Evolutionary conservation across 2,888 invertebrate species (phyloP).

Genomic region (Gymnosoma rotundatum): DNA sequence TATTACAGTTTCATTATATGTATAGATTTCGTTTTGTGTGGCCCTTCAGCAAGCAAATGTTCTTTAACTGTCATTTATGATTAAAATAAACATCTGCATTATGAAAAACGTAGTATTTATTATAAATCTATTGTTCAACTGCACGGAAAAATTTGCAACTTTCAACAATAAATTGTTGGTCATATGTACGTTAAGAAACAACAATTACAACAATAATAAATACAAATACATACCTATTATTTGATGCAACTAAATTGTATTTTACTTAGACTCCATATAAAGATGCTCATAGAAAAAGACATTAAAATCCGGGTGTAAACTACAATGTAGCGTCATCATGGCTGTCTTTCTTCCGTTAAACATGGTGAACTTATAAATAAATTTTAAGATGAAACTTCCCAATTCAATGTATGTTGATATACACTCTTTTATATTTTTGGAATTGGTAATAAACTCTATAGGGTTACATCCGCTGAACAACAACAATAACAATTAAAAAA

Average conservation of each 20-base stretch:
- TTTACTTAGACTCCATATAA: conserved; percentile 24
- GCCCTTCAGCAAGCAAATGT: conserved; percentile 50
- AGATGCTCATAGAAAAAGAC: conserved; percentile 30
- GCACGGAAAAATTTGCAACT: conserved; percentile 77
- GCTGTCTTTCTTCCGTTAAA: conserved; percentile 48
- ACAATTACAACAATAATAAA: conserved; percentile 51
- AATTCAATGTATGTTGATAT: conserved; percentile 33
- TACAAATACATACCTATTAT: conserved; percentile 35
- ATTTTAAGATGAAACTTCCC: conserved; percentile 57
- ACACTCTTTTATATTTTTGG: conserved; percentile 54
- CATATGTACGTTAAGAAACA: conserved; percentile 69
- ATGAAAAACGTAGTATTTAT: conserved; percentile 73
- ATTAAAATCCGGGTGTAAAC: conserved; percentile 64
- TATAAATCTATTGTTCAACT: conserved; percentile 80
- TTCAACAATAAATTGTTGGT: conserved; percentile 75
- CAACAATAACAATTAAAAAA: conserved; percentile 2
- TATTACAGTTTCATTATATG: too few relatives aligned
- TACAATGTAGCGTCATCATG: conserved; percentile 60
- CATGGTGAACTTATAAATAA: conserved; percentile 61
- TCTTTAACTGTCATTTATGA: conserved; percentile 72
- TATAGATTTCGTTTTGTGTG: too few relatives aligned
- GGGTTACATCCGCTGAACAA: conserved; percentile 67
- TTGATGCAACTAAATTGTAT: conserved; percentile 18
- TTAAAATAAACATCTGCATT: conserved; percentile 74
- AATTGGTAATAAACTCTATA: conserved; percentile 70